A percentile compares a stretch with the other conserved stretches of the same genome.
Conservation (phyloP, 1,140 invertebrate genomes). For the Drosophila rhopaloa region DNA sequence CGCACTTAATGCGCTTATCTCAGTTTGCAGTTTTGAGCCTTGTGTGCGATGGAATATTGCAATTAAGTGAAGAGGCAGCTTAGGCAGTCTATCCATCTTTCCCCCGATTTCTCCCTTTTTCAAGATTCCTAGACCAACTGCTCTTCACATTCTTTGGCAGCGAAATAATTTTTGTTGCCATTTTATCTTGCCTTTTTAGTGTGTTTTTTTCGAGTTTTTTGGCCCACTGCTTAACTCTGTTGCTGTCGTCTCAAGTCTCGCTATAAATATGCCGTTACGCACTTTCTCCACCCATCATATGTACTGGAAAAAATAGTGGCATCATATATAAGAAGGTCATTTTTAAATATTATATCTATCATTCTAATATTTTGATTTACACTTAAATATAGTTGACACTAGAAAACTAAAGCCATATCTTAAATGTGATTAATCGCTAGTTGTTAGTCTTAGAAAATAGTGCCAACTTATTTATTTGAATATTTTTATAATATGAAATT, state of each 20-base stretch:
- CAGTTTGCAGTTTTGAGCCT: conserved; percentile 34
- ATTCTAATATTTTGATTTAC: too few species aligned
- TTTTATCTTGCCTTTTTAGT: conserved; percentile 18
- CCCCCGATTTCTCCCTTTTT: neutral
- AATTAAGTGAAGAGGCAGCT: conserved; percentile 59
- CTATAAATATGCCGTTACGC: conserved; percentile 56
- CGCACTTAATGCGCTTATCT: conserved; percentile 49
- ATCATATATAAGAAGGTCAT: too few species aligned
- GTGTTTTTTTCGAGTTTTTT: conserved; percentile 1
- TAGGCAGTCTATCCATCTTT: conserved; percentile 37
- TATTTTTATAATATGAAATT: too few species aligned
- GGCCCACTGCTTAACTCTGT: conserved; percentile 25
- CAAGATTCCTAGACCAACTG: neutral
- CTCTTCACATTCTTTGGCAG: conserved; percentile 26
- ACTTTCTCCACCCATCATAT: conserved; percentile 14
- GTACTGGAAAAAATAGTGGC: neutral
- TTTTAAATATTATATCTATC: too few species aligned
- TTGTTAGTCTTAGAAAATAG: too few species aligned
- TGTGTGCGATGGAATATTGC: conserved; percentile 48
- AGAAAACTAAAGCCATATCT: too few species aligned
- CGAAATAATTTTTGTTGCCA: conserved; percentile 18
- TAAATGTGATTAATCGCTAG: too few species aligned
- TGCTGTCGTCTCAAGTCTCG: conserved; percentile 51
- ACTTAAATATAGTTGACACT: too few species aligned
- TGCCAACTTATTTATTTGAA: too few species aligned